These are phyloP conservation scores for Leucosticte australis DNA, from an alignment of 2,113 vertebrate genomes.

Conservation along the genomic window DNA sequence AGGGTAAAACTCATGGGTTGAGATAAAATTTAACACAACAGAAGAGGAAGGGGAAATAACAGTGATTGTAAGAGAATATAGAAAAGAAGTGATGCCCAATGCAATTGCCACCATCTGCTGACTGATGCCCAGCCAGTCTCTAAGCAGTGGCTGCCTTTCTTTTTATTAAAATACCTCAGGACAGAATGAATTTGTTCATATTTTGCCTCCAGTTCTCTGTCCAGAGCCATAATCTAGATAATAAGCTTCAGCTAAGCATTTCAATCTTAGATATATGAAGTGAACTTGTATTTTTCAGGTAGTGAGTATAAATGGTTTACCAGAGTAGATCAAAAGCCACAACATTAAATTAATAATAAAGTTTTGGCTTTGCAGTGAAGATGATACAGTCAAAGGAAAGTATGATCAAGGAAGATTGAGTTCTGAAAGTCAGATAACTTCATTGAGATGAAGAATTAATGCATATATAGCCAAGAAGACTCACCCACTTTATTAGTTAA, in stretches of 20 bases:
- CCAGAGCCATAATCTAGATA: not conserved
- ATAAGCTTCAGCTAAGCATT: not conserved
- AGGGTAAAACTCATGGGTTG: not conserved
- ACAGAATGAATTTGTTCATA: not conserved
- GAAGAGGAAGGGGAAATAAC: not conserved
- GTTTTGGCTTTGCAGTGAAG: not conserved
- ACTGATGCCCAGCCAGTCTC: not conserved
- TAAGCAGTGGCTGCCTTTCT: not conserved
- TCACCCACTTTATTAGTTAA: not conserved
- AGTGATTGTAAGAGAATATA: not conserved
- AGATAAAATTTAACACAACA: not conserved
- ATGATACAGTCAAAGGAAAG: not conserved
- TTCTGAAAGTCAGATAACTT: not conserved
- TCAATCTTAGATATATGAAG: not conserved
- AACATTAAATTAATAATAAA: not conserved
- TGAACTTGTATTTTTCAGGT: not conserved
- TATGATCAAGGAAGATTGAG: not conserved
- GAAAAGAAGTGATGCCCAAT: not conserved
- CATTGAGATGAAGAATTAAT: not conserved
- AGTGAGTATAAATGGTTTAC: not conserved
- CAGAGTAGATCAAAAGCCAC: not conserved
- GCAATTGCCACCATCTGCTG: not conserved
- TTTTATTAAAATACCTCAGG: not conserved
- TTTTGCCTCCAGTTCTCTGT: not conserved
- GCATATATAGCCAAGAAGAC: not conserved